phyloP scores from a whole-genome alignment of 2,888 invertebrate species.

The Drosophila flavopinicola region DNA sequence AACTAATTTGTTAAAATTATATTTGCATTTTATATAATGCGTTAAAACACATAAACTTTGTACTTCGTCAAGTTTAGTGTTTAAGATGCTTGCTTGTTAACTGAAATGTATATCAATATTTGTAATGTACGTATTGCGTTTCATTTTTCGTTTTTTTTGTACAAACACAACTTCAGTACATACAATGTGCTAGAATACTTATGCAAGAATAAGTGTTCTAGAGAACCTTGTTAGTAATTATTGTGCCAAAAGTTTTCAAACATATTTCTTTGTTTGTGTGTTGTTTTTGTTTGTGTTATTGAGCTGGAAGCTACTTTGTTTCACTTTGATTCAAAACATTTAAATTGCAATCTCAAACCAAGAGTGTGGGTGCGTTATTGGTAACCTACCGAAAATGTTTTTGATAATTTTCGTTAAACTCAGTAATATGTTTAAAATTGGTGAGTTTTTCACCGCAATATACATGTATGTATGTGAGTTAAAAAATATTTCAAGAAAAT shows the following conservation, averaged over 20 bases:
- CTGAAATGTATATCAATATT: constrained; percentile 28
- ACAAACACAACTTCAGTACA: constrained; percentile 40
- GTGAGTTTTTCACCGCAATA: constrained; percentile 11
- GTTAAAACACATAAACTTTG: constrained; percentile 64
- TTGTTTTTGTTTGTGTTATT: constrained; percentile 45
- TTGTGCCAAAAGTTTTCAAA: constrained; percentile 35
- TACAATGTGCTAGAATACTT: constrained; percentile 43
- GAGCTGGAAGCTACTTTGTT: constrained; percentile 32
- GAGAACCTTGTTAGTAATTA: constrained; percentile 54
- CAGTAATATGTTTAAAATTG: constrained; percentile 13
- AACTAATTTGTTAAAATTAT: constrained; percentile 71
- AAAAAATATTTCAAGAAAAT: constrained; percentile 53
- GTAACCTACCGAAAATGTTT: constrained; percentile 22
- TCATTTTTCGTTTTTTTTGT: constrained; percentile 16
- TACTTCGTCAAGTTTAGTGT: constrained; percentile 49
- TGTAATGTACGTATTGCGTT: constrained; percentile 35
- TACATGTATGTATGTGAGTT: constrained; percentile 21
- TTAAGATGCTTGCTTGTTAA: constrained; percentile 60
- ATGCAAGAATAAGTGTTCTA: constrained; percentile 24
- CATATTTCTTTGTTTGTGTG: constrained; percentile 31
- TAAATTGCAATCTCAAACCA: constrained; percentile 32
- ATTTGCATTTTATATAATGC: constrained; percentile 76
- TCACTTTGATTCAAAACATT: constrained; percentile 18
- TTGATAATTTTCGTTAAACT: constrained; percentile 8
- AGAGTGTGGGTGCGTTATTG: constrained; percentile 14